phyloP scores from a whole-genome alignment of 2,113 vertebrate genomes.

The Calonectris borealis region DNA sequence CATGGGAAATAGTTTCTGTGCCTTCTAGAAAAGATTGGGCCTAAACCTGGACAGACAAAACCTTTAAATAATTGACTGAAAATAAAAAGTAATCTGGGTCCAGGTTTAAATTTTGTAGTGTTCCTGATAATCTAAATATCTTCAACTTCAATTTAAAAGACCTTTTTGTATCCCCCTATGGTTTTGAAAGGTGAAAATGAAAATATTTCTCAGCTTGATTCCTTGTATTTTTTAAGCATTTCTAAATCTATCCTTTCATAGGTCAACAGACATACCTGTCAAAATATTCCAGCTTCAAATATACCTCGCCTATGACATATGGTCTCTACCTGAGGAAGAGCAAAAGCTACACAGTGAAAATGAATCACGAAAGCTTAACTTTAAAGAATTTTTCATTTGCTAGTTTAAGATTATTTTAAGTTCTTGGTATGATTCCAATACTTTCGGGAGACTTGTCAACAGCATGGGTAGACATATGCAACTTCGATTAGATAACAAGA shows the following conservation, averaged over 20 bases:
- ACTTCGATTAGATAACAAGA: neutral
- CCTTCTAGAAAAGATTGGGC: neutral
- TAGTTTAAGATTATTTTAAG: neutral
- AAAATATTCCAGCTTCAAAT: neutral
- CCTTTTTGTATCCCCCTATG: neutral
- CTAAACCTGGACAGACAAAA: neutral
- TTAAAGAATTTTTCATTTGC: neutral
- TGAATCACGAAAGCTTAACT: neutral
- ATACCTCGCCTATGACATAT: neutral
- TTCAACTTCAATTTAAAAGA: neutral
- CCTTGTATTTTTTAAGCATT: neutral
- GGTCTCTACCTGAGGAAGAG: neutral
- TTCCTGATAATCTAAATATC: neutral
- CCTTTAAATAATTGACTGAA: neutral
- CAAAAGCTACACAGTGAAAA: neutral
- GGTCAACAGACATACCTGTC: neutral
- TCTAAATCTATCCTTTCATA: neutral
- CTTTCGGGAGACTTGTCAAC: slow-evolving; percentile 2
- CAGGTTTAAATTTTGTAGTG: neutral
- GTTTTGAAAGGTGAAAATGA: neutral
- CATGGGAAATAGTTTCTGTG: neutral
- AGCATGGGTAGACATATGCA: slow-evolving; percentile 1
- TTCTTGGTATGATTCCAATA: slow-evolving; percentile 20
- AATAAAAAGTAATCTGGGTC: neutral
- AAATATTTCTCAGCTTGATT: neutral